A percentile compares a stretch with the other conserved stretches of the same genome.
Evolutionary conservation across 2,888 invertebrate genomes (phyloP).

Genomic region (Cheilosia pagana): DNA sequence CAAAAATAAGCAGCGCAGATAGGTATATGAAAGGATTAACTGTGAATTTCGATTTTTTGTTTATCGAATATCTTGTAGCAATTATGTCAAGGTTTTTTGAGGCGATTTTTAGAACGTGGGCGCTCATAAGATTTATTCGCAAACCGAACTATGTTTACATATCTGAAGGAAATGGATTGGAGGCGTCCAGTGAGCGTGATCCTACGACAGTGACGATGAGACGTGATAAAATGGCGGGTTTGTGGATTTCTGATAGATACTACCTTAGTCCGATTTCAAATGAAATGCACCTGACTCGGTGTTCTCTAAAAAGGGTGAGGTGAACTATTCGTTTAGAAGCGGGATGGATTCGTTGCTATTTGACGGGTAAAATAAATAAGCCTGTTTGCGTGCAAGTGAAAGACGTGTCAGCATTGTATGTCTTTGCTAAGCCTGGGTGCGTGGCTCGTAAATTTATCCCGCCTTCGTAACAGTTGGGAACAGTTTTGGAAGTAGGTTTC

Average conservation of each 20-base stretch:
- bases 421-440: no score
- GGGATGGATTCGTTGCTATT: no score
- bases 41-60: slow-evolving; percentile 21
- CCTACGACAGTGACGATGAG: background rate
- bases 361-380: no score
- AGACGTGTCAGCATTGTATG: no score
- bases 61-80: slow-evolving; percentile 3
- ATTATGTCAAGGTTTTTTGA: slow-evolving; percentile 44
- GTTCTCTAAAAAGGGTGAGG: no score
- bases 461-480: no score
- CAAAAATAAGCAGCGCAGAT: background rate
- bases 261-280: background rate
- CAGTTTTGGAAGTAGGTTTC: no score
- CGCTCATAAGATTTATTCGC: background rate
- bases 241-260: background rate
- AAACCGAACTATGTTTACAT: background rate
- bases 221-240: background rate
- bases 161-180: background rate
- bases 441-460: no score
- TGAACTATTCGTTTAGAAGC: no score
- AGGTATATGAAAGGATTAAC: slow-evolving; percentile 49
- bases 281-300: no score
- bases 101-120: slow-evolving; percentile 10
- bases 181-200: background rate
- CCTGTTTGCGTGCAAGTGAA: no score